Evolutionary conservation across 2,888 invertebrate genomes (phyloP), one percentile per base, ranked within the genome.

Genomic region (Microctonus hyperodae): DNA sequence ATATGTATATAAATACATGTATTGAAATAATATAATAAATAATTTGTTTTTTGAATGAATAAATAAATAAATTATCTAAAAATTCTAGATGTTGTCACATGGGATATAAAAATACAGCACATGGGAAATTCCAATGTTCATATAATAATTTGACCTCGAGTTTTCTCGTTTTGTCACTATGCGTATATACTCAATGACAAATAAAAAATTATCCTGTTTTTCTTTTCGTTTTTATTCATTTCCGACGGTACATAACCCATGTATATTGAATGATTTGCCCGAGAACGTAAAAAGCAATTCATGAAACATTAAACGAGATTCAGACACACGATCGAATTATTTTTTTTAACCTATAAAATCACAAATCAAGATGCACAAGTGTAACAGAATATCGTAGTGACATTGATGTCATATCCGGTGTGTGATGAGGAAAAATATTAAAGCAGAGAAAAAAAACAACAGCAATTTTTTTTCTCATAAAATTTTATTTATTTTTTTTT

Each of bases 401-500:
- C 75, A 67, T 74, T 79, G 76, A 79, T 77, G 70, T 75, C 72
- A 73, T 76, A 76, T 73, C 71, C 72, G 60, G 61, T 57, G 35
- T 40, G 44, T 51, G 62, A 63, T 62, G 67, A 63, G n/a, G 53
- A 33, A 59, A 64, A 67, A 23, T 35, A 16, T 25, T 33, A 58
- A 53, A 7, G 16, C 44, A 35, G 56, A 48, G 63, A 40, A 28
- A 35, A 20, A 28, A 28, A 28, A 28, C 5, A 28, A n/a, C n/a
- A n/a, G n/a, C n/a, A n/a, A n/a, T n/a, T n/a, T n/a, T n/a, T n/a
- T n/a, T n/a, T n/a, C 53, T 37, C 40, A 28, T 6, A 10, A 51
- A 51, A 20, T n/a, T n/a, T n/a, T n/a, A n/a, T n/a, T n/a, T n/a
- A n/a, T n/a, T n/a, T n/a, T n/a, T n/a, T n/a, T n/a, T n/a, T n/a